Conservation (phyloP, 2,113 vertebrate genomes). For the Passer domesticus region DNA sequence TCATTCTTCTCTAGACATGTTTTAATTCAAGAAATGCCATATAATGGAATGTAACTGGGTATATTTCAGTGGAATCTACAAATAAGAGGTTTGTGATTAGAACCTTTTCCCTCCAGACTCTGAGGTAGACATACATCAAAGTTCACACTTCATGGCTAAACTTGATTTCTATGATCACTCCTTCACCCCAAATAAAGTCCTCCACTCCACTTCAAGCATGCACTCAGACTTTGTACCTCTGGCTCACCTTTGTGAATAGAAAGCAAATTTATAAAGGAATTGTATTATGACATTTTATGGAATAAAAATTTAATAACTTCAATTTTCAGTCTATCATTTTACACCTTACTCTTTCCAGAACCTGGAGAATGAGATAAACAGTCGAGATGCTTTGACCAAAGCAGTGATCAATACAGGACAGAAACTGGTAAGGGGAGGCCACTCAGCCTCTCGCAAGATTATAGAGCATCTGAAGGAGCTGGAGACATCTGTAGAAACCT, state of each 20-base stretch:
- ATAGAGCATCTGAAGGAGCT: conserved; percentile 76
- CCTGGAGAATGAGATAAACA: conserved; percentile 81
- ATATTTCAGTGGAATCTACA: neutral
- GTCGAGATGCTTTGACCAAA: conserved; percentile 76
- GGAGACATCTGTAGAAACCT: conserved; percentile 69
- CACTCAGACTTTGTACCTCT: neutral
- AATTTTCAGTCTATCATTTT: neutral
- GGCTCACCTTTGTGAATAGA: neutral
- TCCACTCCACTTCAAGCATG: neutral
- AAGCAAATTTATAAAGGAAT: neutral
- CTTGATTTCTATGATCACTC: neutral
- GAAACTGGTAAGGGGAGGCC: conserved; percentile 78
- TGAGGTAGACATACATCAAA: neutral
- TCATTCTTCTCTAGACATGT: neutral
- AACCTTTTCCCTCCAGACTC: neutral
- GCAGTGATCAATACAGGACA: conserved; percentile 81
- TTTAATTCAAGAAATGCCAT: neutral
- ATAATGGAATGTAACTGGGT: neutral
- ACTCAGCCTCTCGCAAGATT: conserved; percentile 79
- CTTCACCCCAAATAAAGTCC: neutral
- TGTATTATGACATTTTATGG: neutral
- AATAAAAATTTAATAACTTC: neutral
- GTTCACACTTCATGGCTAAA: neutral
- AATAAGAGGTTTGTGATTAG: neutral
- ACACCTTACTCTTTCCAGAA: conserved; percentile 66